These are phyloP conservation scores for Bujurquina vittata DNA, from an alignment of 2,113 vertebrate species.

Conservation along the genomic window DNA sequence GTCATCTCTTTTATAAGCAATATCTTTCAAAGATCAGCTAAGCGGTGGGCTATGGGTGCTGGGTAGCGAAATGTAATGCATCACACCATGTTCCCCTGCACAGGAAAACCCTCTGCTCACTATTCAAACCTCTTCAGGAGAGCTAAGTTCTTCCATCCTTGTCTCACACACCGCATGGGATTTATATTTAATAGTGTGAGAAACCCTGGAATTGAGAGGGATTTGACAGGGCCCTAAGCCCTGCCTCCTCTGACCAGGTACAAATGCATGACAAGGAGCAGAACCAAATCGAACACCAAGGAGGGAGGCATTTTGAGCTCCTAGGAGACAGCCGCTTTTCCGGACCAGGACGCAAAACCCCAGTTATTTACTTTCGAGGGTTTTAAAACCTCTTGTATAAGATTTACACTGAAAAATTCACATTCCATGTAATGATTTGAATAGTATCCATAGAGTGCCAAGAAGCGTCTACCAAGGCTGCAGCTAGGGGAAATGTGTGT, in stretches of 20 bases:
- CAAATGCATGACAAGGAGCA: slow-evolving; percentile 45
- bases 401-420: slow-evolving; percentile 63
- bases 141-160: slow-evolving; percentile 50
- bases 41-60: slow-evolving; percentile 82
- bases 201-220: slow-evolving; percentile 61
- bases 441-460: slow-evolving; percentile 45
- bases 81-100: slow-evolving; percentile 69
- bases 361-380: slow-evolving; percentile 21
- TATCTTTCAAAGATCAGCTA: slow-evolving; percentile 89
- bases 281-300: slow-evolving; percentile 37
- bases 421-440: slow-evolving; percentile 59
- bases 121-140: slow-evolving; percentile 54
- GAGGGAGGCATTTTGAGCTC: slow-evolving; percentile 38
- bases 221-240: slow-evolving; percentile 64
- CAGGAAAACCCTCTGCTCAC: slow-evolving; percentile 60
- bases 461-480: slow-evolving; percentile 28
- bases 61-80: slow-evolving; percentile 76
- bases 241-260: slow-evolving; percentile 34
- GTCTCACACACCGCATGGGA: slow-evolving; percentile 62
- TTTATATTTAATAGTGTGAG: slow-evolving; percentile 73
- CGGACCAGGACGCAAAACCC: slow-evolving; percentile 18
- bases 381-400: slow-evolving; percentile 65
- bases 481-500: slow-evolving; percentile 14
- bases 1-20: slow-evolving; percentile 92
- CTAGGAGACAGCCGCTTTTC: slow-evolving; percentile 42